Evolutionary conservation across 2,888 invertebrate genomes (phyloP).

Genomic region (Mechanitis messenoides): DNA sequence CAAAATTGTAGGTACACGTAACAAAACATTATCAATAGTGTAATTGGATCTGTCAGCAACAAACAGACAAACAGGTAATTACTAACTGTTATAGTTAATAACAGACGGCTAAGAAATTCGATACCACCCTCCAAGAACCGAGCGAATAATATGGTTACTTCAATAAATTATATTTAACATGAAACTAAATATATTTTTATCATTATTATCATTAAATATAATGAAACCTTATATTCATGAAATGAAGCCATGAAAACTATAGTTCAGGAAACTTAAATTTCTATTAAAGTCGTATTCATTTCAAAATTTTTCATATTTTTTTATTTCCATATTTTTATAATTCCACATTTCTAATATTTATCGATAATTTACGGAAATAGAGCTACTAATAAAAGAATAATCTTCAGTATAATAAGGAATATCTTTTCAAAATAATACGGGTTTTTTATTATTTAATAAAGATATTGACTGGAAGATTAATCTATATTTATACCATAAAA

Average conservation of each 20-base stretch:
- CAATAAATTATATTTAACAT: not conserved
- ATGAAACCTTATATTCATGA: slow-evolving; percentile 9
- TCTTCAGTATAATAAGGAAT: not conserved
- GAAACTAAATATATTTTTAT: not conserved
- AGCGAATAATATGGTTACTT: slow-evolving; percentile 7
- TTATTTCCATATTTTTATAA: not conserved
- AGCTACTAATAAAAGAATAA: not conserved
- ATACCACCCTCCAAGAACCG: slow-evolving; percentile 33
- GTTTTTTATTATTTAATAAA: not conserved
- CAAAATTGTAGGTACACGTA: slow-evolving; percentile 45
- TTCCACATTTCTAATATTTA: slow-evolving; percentile 7
- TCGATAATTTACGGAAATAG: slow-evolving; percentile 7
- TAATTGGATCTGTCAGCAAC: slow-evolving; percentile 72
- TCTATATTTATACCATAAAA: no score
- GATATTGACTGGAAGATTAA: no score
- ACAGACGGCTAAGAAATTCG: slow-evolving; percentile 50
- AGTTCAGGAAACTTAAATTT: slow-evolving; percentile 13
- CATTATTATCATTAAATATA: not conserved
- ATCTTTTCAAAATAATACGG: not conserved
- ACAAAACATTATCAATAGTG: slow-evolving; percentile 59
- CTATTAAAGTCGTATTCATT: slow-evolving; percentile 19
- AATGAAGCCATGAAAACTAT: slow-evolving; percentile 19
- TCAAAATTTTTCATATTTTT: not conserved
- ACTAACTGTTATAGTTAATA: slow-evolving; percentile 61
- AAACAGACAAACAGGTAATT: slow-evolving; percentile 72